phyloP scores from a whole-genome alignment of 2,113 vertebrate genomes.

The Labeo catla region DNA sequence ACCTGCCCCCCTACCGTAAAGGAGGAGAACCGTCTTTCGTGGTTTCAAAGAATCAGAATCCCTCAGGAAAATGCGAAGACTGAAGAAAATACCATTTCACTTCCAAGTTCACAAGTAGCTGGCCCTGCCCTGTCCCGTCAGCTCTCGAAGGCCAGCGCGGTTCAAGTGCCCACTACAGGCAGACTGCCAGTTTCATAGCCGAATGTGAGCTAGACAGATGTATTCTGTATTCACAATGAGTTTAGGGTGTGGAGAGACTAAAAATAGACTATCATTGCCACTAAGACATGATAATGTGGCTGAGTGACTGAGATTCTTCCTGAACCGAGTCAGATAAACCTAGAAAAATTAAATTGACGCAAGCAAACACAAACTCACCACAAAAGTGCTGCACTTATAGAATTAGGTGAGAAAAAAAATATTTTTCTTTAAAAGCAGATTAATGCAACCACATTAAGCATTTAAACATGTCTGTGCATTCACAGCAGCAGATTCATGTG shows the following conservation, averaged over 20 bases:
- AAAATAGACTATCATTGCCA: constrained; percentile 68
- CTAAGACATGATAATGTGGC: constrained; percentile 21
- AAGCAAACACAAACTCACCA: not conserved
- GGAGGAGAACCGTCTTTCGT: constrained; percentile 17
- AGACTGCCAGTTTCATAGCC: constrained; percentile 65
- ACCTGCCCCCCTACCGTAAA: constrained; percentile 56
- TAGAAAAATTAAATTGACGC: not conserved
- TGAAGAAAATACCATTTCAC: constrained; percentile 54
- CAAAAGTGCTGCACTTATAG: not conserved
- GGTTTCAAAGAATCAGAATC: constrained; percentile 51
- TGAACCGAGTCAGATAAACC: not conserved
- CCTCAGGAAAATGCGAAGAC: constrained; percentile 65
- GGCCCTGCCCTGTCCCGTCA: constrained; percentile 50
- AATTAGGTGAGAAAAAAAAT: not conserved
- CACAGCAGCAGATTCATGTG: constrained; percentile 17
- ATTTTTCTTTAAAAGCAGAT: not conserved
- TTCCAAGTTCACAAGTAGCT: constrained; percentile 59
- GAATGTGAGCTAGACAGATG: constrained; percentile 64
- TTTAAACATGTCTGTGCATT: constrained; percentile 21
- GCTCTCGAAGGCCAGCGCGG: constrained; percentile 56
- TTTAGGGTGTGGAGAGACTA: constrained; percentile 63
- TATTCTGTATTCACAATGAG: constrained; percentile 69
- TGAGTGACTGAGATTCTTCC: not conserved
- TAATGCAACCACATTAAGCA: not conserved
- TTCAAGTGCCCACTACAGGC: constrained; percentile 60